These are phyloP conservation scores for Schizopygopsis pylzovi DNA, from an alignment of 2,797 vertebrate species.

Conservation along the genomic window DNA sequence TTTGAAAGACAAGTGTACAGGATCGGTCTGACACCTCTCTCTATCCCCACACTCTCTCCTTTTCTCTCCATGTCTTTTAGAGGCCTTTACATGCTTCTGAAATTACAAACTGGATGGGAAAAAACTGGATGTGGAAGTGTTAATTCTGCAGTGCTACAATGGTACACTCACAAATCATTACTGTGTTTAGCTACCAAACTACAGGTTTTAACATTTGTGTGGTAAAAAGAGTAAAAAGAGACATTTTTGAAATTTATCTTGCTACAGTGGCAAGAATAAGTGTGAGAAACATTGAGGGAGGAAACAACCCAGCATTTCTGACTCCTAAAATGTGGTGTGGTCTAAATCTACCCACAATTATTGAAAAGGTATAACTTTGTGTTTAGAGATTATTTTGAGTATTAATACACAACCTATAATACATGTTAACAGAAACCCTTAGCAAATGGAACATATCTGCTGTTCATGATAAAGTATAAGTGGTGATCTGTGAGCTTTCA, in stretches of 20 bases:
- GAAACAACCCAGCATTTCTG: no score
- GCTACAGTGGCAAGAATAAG: not conserved
- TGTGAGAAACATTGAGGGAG: not conserved
- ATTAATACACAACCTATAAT: not conserved
- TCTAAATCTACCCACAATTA: not conserved
- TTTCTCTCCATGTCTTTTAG: constrained; percentile 33
- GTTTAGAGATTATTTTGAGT: not conserved
- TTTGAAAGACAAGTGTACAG: constrained; percentile 49
- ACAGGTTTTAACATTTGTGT: constrained; percentile 19
- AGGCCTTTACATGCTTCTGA: constrained; percentile 35
- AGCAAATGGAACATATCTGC: not conserved
- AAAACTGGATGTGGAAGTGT: not conserved
- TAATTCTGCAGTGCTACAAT: constrained; percentile 14
- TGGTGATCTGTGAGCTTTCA: not conserved
- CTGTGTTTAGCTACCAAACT: not conserved
- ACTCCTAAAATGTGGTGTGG: not conserved
- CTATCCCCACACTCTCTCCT: constrained; percentile 10
- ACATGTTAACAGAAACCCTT: not conserved
- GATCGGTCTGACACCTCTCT: constrained; percentile 41
- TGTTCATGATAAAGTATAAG: not conserved
- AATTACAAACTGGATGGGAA: constrained; percentile 39
- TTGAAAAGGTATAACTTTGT: not conserved
- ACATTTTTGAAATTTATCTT: not conserved
- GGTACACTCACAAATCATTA: not conserved
- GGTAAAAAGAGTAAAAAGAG: no score